These are phyloP conservation scores for Hirtodrosophila alboralis DNA, from an alignment of 2,888 invertebrate genomes.

Conservation along the genomic window DNA sequence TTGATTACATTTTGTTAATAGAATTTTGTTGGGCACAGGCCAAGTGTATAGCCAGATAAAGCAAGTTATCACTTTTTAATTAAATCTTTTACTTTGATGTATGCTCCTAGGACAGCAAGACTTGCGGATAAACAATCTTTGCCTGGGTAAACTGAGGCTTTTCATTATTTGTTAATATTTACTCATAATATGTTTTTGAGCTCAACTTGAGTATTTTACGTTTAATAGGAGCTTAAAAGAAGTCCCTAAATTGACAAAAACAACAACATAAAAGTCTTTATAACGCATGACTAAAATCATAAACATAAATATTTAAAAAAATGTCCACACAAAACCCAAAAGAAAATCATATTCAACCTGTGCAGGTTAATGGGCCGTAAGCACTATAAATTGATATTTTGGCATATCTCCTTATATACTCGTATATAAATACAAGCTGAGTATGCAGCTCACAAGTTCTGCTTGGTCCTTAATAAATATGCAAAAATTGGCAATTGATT, in stretches of 20 bases:
- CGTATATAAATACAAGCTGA: too few relatives aligned
- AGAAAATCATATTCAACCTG: conserved; percentile 14
- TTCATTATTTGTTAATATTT: conserved; percentile 12
- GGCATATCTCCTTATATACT: too few relatives aligned
- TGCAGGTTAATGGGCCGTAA: conserved; percentile 18
- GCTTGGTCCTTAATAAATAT: background rate
- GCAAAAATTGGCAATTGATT: background rate
- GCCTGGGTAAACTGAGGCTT: background rate
- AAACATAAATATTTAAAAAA: background rate
- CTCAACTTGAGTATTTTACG: conserved; percentile 6
- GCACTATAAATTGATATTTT: conserved; percentile 2
- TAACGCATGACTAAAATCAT: conserved; percentile 17
- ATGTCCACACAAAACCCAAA: too few relatives aligned
- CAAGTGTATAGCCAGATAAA: conserved; percentile 42
- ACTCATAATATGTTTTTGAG: background rate
- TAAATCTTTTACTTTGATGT: conserved; percentile 74
- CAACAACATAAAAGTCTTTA: conserved; percentile 13
- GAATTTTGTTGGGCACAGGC: conserved; percentile 54
- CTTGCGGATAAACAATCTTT: too few relatives aligned
- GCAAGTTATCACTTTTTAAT: conserved; percentile 74
- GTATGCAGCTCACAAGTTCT: conserved; percentile 5
- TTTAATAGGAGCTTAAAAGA: conserved; percentile 1
- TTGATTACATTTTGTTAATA: conserved; percentile 73
- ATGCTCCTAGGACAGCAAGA: too few relatives aligned
- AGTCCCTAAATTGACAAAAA: conserved; percentile 15